These are phyloP conservation scores for Drosophila aff. DNA, from an alignment of 1,140 invertebrate genomes.

Conservation along the genomic window DNA sequence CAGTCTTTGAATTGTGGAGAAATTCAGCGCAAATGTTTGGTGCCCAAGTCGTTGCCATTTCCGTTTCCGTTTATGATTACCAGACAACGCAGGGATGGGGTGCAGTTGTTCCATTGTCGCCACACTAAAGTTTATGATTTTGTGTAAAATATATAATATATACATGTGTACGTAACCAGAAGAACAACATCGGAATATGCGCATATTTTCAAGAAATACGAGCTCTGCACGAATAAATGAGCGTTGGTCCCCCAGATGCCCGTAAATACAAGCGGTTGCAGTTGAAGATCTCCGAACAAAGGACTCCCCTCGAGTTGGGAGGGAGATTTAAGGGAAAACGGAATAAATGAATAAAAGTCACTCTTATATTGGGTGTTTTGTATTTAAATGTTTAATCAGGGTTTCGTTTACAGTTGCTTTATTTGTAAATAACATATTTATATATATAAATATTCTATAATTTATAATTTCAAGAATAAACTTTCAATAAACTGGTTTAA, in stretches of 20 bases:
- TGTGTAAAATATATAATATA: conserved; percentile 15
- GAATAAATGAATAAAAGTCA: conserved; percentile 1
- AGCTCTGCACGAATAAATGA: conserved; percentile 18
- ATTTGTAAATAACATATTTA: neutral
- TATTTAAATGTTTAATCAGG: neutral
- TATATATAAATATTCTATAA: no score
- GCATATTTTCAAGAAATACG: conserved; percentile 25
- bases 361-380: neutral
- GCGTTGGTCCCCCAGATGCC: neutral
- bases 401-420: neutral
- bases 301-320: neutral
- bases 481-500: neutral
- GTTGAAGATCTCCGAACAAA: conserved; percentile 18
- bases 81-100: conserved; percentile 1
- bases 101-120: conserved; percentile 7
- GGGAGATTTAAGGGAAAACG: neutral
- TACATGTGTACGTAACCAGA: neutral
- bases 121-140: conserved; percentile 24
- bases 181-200: conserved; percentile 14
- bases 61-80: conserved; percentile 38
- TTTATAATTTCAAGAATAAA: neutral
- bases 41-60: conserved; percentile 33
- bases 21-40: conserved; percentile 6
- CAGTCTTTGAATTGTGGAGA: conserved; percentile 7
- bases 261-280: conserved; percentile 35